These are phyloP conservation scores for Drosophila sulfurigaster DNA, from an alignment of 1,140 invertebrate species.

Conservation along the genomic window DNA sequence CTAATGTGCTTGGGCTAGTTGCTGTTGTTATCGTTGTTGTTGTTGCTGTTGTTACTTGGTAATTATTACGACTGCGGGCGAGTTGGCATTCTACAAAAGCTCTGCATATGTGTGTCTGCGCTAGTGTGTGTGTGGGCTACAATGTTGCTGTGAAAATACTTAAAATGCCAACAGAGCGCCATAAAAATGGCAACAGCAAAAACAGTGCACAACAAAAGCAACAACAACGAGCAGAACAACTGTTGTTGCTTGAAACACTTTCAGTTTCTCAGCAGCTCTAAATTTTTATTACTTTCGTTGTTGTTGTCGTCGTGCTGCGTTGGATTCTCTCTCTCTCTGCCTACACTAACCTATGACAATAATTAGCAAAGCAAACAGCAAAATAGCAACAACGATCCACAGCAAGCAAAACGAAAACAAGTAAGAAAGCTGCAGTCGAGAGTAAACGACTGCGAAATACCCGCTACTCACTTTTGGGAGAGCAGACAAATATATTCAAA, in stretches of 20 bases:
- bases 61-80: slow-evolving; percentile 26
- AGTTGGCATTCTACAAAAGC: slow-evolving; percentile 31
- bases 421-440: slow-evolving; percentile 1
- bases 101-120: slow-evolving; percentile 13
- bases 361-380: slow-evolving; percentile 69
- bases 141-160: slow-evolving; percentile 65
- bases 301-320: slow-evolving; percentile 7
- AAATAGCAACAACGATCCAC: slow-evolving; percentile 24
- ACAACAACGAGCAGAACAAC: slow-evolving; percentile 3
- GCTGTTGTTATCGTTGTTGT: slow-evolving; percentile 26
- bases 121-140: slow-evolving; percentile 36
- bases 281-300: slow-evolving; percentile 63
- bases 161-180: slow-evolving; percentile 41
- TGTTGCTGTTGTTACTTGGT: slow-evolving; percentile 8
- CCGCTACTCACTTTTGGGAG: too few species aligned
- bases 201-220: slow-evolving; percentile 5
- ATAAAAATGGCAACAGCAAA: slow-evolving; percentile 47
- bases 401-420: slow-evolving; percentile 14
- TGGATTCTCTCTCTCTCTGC: slow-evolving; percentile 26
- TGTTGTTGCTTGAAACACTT: slow-evolving; percentile 56
- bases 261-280: slow-evolving; percentile 55
- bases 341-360: slow-evolving; percentile 82
- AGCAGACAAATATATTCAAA: too few species aligned
- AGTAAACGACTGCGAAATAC: too few species aligned
- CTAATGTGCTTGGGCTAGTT: slow-evolving; percentile 36